A percentile compares a stretch with the other conserved stretches of the same genome.
Evolutionary conservation across 2,797 vertebrate species (phyloP).

Genomic region (Dipus sagitta): DNA sequence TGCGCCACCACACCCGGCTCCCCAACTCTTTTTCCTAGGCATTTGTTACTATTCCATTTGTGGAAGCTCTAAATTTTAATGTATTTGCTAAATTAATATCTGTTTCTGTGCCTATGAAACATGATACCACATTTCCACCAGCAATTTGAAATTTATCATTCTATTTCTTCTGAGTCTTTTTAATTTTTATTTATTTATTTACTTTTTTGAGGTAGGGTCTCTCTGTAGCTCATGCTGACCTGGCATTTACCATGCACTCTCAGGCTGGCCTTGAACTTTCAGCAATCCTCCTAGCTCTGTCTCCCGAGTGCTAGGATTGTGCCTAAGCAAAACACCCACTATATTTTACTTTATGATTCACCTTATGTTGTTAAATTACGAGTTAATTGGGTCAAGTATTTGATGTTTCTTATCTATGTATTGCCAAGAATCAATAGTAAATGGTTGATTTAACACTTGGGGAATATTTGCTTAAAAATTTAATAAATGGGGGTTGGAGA

Average conservation of each 20-base stretch:
- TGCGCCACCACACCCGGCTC: too few relatives aligned
- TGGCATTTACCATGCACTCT: too few relatives aligned
- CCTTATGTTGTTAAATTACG: background rate
- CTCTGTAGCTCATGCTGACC: too few relatives aligned
- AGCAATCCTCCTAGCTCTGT: too few relatives aligned
- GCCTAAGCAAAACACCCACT: too few relatives aligned
- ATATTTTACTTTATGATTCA: background rate
- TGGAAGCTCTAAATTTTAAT: background rate
- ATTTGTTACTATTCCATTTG: background rate
- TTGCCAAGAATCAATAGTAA: background rate
- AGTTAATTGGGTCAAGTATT: background rate
- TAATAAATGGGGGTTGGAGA: too few relatives aligned
- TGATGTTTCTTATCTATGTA: background rate
- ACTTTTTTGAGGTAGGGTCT: too few relatives aligned
- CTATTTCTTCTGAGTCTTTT: background rate
- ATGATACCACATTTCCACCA: background rate
- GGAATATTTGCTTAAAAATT: background rate
- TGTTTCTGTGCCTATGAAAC: background rate
- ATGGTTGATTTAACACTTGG: background rate
- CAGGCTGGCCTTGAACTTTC: too few relatives aligned
- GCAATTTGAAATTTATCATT: background rate
- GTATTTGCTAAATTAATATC: background rate
- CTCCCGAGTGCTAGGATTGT: too few relatives aligned
- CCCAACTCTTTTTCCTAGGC: background rate
- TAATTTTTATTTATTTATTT: too few relatives aligned